Evolutionary conservation across 2,888 invertebrate genomes (phyloP).

Genomic region (Plebejus melissa): DNA sequence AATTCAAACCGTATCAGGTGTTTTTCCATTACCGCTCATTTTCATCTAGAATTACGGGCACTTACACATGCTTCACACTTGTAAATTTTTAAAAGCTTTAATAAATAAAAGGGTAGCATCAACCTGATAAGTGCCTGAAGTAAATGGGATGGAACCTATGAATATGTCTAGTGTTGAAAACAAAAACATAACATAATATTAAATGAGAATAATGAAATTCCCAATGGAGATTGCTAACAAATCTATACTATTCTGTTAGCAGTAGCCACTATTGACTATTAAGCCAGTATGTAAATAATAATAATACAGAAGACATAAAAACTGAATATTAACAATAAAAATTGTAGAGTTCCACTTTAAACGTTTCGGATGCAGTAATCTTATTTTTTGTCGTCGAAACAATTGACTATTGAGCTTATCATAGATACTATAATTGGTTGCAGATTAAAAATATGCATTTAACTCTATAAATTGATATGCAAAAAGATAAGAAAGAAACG

Average conservation of each 20-base stretch:
- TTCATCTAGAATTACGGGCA: not conserved
- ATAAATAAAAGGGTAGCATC: constrained; percentile 1
- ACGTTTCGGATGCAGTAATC: too few species aligned
- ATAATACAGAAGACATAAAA: too few species aligned
- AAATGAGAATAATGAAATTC: too few species aligned
- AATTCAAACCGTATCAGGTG: not conserved
- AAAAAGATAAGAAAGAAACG: not conserved
- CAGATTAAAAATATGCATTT: not conserved
- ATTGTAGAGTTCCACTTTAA: too few species aligned
- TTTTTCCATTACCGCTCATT: not conserved
- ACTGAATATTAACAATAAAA: too few species aligned
- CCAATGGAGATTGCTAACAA: too few species aligned
- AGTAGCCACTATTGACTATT: too few species aligned
- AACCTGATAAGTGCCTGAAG: not conserved
- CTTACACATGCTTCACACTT: not conserved
- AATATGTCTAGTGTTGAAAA: not conserved
- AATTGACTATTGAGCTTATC: too few species aligned
- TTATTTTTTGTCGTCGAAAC: too few species aligned
- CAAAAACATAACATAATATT: not conserved
- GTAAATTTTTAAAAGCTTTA: constrained; percentile 1
- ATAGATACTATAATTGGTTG: too few species aligned
- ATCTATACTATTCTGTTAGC: too few species aligned
- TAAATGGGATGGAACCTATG: not conserved
- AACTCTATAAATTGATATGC: not conserved
- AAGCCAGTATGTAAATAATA: too few species aligned